Evolutionary conservation across 2,113 vertebrate species (phyloP).

Genomic region (Nothocercus nigrocapillus): DNA sequence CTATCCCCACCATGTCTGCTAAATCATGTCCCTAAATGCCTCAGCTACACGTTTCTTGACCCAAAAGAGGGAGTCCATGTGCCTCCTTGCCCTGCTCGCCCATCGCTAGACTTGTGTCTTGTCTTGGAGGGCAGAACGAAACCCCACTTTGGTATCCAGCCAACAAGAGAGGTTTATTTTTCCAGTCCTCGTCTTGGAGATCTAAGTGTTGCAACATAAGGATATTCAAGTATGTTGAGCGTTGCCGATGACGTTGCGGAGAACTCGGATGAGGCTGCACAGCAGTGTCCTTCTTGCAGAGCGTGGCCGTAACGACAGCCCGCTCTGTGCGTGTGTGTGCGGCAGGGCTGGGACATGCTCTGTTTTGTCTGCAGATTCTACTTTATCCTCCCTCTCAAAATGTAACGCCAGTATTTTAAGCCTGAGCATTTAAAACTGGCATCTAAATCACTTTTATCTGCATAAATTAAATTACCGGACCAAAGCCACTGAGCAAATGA

Average conservation of each 20-base stretch:
- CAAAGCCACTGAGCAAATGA: background rate
- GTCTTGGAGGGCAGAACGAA: background rate
- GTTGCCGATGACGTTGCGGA: background rate
- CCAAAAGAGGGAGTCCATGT: accelerated
- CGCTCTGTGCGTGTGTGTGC: accelerated
- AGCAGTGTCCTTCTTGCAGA: background rate
- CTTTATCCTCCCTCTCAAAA: background rate
- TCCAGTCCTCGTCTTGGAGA: background rate
- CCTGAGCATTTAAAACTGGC: background rate
- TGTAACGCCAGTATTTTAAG: background rate
- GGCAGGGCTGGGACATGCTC: background rate
- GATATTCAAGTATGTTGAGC: background rate
- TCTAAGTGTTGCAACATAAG: accelerated
- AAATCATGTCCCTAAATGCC: too few relatives aligned
- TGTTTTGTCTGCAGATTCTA: background rate
- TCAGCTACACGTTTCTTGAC: background rate
- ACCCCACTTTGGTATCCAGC: background rate
- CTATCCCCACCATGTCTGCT: too few relatives aligned
- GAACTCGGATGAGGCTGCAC: background rate
- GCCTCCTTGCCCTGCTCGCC: background rate
- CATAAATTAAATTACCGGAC: background rate
- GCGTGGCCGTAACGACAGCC: accelerated
- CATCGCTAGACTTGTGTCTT: background rate
- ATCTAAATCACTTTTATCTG: background rate
- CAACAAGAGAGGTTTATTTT: background rate